Conservation (phyloP, 2,888 invertebrate species). For the Thelaira solivaga region DNA sequence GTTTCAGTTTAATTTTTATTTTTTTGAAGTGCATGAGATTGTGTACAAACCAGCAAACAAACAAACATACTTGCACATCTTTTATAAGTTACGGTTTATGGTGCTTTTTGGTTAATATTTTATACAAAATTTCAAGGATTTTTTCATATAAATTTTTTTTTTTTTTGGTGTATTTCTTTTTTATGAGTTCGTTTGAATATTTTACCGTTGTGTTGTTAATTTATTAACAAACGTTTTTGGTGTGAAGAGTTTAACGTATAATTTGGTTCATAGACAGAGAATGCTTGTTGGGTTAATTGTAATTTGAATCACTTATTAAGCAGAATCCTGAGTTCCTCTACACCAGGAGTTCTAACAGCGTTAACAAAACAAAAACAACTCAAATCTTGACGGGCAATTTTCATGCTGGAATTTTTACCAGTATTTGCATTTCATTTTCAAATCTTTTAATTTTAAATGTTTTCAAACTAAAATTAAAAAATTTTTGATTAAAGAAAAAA, state of each 20-base stretch:
- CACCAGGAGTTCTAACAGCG: too few species aligned
- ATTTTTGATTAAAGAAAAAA: too few species aligned
- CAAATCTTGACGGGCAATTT: too few species aligned
- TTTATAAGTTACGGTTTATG: conserved; percentile 35
- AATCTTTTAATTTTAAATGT: too few species aligned
- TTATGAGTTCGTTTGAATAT: neutral
- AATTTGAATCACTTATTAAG: too few species aligned
- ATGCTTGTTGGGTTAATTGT: neutral
- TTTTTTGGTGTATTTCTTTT: conserved; percentile 18
- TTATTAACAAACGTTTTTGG: conserved; percentile 27
- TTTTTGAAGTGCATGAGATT: conserved; percentile 12
- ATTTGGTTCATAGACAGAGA: conserved; percentile 33
- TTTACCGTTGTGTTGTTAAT: conserved; percentile 10
- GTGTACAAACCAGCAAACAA: neutral
- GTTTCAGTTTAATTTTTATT: too few species aligned
- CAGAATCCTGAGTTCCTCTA: too few species aligned
- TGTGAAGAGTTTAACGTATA: neutral
- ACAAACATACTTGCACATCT: conserved; percentile 19
- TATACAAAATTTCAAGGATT: conserved; percentile 56
- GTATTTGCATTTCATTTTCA: too few species aligned
- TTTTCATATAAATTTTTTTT: conserved; percentile 33
- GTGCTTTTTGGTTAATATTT: conserved; percentile 49
- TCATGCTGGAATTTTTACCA: too few species aligned
- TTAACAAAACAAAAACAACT: too few species aligned
- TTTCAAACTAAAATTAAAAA: too few species aligned